Evolutionary conservation across 2,113 vertebrate genomes (phyloP).

Genomic region (Strix aluco): DNA sequence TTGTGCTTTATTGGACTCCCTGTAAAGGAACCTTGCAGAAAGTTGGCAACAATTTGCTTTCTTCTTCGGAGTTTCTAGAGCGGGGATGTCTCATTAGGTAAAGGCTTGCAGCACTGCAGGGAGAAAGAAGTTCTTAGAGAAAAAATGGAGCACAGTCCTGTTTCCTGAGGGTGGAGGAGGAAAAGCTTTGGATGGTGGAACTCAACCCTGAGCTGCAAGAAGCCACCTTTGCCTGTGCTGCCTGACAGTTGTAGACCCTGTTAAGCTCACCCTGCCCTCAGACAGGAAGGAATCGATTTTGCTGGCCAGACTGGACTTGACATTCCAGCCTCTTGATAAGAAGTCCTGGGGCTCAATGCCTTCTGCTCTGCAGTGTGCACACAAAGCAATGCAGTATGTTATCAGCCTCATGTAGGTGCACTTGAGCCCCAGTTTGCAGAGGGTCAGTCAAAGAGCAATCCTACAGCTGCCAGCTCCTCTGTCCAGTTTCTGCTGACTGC

Average conservation of each 20-base stretch:
- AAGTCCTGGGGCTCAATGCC: background rate
- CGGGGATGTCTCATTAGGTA: background rate
- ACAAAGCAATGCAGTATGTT: background rate
- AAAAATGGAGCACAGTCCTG: constrained; percentile 12
- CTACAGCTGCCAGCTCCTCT: background rate
- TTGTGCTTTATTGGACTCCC: background rate
- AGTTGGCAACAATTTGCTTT: constrained; percentile 3
- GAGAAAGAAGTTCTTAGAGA: background rate
- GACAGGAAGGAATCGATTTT: background rate
- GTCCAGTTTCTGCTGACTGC: background rate
- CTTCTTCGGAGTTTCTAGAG: constrained; percentile 1
- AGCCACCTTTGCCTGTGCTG: background rate
- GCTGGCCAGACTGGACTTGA: background rate
- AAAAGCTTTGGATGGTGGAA: background rate
- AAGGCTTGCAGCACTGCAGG: background rate
- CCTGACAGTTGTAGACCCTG: background rate
- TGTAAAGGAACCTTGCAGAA: background rate
- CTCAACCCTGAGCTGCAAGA: background rate
- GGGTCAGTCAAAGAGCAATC: background rate
- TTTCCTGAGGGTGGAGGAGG: background rate
- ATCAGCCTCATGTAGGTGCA: background rate
- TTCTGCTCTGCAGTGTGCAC: background rate
- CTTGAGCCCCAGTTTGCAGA: background rate
- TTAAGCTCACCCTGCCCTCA: background rate
- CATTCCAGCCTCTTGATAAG: background rate